Conservation (phyloP, 2,113 vertebrate species). For the Entosphenus tridentatus region DNA sequence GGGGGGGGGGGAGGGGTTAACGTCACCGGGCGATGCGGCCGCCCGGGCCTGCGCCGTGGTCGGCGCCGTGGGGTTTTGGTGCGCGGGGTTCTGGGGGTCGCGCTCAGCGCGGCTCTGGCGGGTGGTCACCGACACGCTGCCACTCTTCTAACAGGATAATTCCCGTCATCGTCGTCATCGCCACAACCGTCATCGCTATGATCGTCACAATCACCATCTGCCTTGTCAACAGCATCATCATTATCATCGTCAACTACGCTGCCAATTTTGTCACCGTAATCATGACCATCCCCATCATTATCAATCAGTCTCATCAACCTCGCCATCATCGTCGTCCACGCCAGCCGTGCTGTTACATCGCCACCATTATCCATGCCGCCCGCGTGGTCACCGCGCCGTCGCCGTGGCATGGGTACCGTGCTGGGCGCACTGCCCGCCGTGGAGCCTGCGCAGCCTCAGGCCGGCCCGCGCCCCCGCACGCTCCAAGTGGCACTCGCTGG, state of each 20-base stretch:
- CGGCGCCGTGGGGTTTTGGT: not conserved
- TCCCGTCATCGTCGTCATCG: no score
- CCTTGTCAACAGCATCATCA: no score
- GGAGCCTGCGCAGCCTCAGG: slow-evolving; percentile 43
- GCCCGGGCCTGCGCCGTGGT: not conserved
- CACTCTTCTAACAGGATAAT: no score
- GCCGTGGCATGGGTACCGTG: slow-evolving; percentile 24
- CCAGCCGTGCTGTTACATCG: not conserved
- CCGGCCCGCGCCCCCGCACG: slow-evolving; percentile 26
- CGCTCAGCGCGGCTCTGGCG: no score
- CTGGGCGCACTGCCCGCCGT: slow-evolving; percentile 38
- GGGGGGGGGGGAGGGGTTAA: not conserved
- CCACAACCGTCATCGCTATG: no score
- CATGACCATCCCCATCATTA: not conserved
- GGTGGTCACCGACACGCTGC: no score
- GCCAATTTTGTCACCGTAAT: not conserved
- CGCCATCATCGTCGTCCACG: not conserved
- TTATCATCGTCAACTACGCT: no score
- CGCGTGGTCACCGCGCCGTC: not conserved
- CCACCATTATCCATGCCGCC: not conserved
- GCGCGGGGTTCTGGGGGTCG: no score
- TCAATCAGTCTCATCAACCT: not conserved
- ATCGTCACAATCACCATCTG: no score
- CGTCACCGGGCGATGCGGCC: not conserved
- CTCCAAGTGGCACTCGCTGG: slow-evolving; percentile 43